These are phyloP conservation scores for Australoheros scitulus DNA, from an alignment of 2,113 vertebrate species.

Conservation along the genomic window DNA sequence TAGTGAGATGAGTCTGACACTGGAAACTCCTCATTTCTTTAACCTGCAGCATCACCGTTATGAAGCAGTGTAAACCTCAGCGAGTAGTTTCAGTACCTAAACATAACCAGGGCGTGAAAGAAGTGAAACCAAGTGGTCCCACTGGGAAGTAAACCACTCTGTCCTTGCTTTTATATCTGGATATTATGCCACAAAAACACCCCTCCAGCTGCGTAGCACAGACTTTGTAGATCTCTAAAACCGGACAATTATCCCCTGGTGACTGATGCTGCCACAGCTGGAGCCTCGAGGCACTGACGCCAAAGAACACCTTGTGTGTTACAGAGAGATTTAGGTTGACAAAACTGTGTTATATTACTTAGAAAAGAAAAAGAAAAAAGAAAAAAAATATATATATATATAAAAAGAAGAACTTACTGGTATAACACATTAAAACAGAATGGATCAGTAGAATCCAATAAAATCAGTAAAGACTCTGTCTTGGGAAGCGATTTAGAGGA, in stretches of 20 bases:
- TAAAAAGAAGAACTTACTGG: neutral
- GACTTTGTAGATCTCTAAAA: conserved; percentile 1
- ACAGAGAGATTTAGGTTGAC: neutral
- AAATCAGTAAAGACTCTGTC: neutral
- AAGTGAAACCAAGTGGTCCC: neutral
- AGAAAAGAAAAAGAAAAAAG: too few relatives aligned
- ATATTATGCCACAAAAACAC: neutral
- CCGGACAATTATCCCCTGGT: neutral
- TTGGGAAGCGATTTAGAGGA: neutral
- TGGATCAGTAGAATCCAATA: neutral
- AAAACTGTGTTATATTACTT: neutral
- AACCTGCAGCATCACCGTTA: neutral
- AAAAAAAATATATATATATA: too few relatives aligned
- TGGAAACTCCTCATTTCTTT: neutral
- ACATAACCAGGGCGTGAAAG: neutral
- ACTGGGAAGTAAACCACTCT: neutral
- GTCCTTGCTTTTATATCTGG: neutral
- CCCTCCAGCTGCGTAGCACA: neutral
- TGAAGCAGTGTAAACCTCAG: neutral
- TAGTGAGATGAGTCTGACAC: neutral
- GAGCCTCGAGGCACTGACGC: neutral
- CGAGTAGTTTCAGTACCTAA: neutral
- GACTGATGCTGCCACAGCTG: neutral
- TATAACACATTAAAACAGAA: neutral
- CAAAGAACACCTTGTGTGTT: neutral